A percentile compares a stretch with the other conserved stretches of the same genome.
Conservation (phyloP, 2,797 vertebrate species). For the Monodelphis domestica region DNA sequence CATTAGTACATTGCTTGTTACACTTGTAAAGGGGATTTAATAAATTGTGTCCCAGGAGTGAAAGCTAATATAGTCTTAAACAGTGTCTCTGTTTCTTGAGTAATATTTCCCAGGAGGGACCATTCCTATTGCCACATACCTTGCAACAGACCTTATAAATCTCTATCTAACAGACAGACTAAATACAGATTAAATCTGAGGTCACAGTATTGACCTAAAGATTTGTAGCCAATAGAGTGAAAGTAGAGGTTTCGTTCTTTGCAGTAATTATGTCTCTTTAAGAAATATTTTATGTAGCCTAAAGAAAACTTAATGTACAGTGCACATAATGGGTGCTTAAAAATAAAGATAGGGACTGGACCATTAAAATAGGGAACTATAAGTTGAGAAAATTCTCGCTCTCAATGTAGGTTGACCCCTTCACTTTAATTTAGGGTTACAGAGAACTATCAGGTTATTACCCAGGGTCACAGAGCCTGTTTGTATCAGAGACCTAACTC, state of each 20-base stretch:
- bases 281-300: background rate
- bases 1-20: background rate
- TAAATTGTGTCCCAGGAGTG: background rate
- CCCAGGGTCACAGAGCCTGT: background rate
- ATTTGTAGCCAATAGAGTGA: background rate
- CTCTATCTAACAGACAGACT: background rate
- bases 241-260: background rate
- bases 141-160: background rate
- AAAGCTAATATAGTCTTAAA: conserved; percentile 25
- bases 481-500: background rate
- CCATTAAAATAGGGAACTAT: background rate
- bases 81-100: conserved; percentile 6
- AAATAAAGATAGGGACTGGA: background rate
- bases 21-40: conserved; percentile 41
- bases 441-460: background rate
- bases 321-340: background rate
- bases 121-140: background rate
- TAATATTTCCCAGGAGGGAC: background rate
- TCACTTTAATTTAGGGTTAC: background rate
- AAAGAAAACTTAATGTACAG: background rate
- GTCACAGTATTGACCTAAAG: background rate
- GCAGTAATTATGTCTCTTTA: background rate
- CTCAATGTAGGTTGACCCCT: background rate
- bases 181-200: background rate
- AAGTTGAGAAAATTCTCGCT: background rate